phyloP scores from a whole-genome alignment of 2,113 vertebrate species.

The Chloropsis hardwickii region DNA sequence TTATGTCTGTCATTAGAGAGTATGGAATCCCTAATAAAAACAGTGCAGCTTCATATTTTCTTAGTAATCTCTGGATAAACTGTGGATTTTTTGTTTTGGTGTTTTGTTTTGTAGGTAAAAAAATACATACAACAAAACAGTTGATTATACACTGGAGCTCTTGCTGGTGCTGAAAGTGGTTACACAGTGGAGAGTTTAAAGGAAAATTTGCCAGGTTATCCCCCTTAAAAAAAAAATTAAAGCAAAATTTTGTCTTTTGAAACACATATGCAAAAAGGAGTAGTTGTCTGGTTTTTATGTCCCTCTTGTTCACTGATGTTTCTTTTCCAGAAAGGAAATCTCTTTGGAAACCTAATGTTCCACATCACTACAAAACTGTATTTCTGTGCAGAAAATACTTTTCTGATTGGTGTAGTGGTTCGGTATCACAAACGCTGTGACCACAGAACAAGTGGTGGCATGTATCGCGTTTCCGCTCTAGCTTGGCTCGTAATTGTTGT shows the following conservation, averaged over 20 bases:
- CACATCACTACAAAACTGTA: not conserved
- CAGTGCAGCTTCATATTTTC: not conserved
- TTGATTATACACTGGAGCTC: not conserved
- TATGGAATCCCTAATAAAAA: not conserved
- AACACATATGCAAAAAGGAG: not conserved
- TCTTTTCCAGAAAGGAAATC: not conserved
- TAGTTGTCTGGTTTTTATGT: not conserved
- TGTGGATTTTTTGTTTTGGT: not conserved
- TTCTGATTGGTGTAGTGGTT: not conserved
- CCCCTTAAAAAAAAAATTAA: not conserved
- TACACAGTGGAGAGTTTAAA: not conserved
- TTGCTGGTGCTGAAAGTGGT: not conserved
- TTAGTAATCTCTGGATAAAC: not conserved
- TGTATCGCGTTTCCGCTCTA: not conserved
- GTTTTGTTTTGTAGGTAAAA: not conserved
- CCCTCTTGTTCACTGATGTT: not conserved
- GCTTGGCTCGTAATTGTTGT: not conserved
- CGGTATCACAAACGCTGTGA: not conserved
- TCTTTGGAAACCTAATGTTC: not conserved
- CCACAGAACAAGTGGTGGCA: not conserved
- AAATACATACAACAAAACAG: not conserved
- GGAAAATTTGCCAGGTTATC: not conserved
- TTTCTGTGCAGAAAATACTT: not conserved
- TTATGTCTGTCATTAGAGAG: not conserved
- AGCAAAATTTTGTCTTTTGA: not conserved